phyloP scores from a whole-genome alignment of 1,140 invertebrate species.

The Lordiphosa clarofinis region DNA sequence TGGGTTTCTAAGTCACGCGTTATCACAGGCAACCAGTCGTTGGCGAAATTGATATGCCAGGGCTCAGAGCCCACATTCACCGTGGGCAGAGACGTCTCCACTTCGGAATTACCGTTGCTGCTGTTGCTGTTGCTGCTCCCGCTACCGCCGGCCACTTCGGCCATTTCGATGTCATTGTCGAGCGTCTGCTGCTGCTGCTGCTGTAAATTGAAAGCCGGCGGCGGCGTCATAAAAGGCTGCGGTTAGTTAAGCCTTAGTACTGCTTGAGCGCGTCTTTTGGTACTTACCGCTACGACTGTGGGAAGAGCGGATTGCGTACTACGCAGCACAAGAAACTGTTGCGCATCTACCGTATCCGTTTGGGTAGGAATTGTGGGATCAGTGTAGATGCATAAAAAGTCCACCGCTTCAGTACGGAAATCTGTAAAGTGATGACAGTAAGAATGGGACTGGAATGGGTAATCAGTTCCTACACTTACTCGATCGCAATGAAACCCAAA shows the following conservation, averaged over 20 bases:
- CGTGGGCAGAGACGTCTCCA: slow-evolving; percentile 76
- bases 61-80: slow-evolving; percentile 81
- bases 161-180: slow-evolving; percentile 68
- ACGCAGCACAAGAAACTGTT: slow-evolving; percentile 69
- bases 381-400: slow-evolving; percentile 56
- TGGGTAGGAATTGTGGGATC: slow-evolving; percentile 49
- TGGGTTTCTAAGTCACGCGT: slow-evolving; percentile 86
- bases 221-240: slow-evolving; percentile 45
- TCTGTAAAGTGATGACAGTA: slow-evolving; percentile 17
- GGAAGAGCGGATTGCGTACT: slow-evolving; percentile 6
- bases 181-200: slow-evolving; percentile 17
- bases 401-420: slow-evolving; percentile 63
- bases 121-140: slow-evolving; percentile 23
- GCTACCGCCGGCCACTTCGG: slow-evolving; percentile 39
- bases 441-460: no score
- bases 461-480: slow-evolving; percentile 34
- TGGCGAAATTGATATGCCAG: slow-evolving; percentile 82
- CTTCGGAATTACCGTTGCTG: slow-evolving; percentile 25
- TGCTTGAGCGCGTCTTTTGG: neutral
- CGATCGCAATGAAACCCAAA: slow-evolving; percentile 37
- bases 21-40: slow-evolving; percentile 91
- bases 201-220: slow-evolving; percentile 31
- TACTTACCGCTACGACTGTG: slow-evolving; percentile 25
- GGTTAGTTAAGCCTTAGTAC: slow-evolving; percentile 18
- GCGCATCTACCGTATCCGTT: slow-evolving; percentile 48